Conservation (phyloP, 35 echinoderm and acorn worm species). For the Patiria miniata region DNA sequence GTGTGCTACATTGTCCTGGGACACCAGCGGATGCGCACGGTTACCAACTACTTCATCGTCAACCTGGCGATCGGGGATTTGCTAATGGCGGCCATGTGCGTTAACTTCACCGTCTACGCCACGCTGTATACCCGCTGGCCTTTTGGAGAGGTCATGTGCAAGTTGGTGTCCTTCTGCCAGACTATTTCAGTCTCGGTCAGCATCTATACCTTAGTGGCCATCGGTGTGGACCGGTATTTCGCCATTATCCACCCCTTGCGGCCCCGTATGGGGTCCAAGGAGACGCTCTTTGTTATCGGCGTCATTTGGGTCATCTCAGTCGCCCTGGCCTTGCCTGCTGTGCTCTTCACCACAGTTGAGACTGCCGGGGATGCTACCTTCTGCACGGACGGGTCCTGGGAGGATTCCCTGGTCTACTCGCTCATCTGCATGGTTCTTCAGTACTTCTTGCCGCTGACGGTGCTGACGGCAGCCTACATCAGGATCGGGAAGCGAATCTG, state of each 20-base stretch:
- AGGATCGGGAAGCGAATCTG: constrained; percentile 87
- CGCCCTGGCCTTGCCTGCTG: constrained; percentile 68
- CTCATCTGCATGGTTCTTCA: constrained; percentile 67
- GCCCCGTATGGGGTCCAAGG: constrained; percentile 71
- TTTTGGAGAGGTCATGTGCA: constrained; percentile 78
- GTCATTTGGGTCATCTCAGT: constrained; percentile 75
- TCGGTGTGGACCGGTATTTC: constrained; percentile 84
- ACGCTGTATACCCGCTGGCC: constrained; percentile 75
- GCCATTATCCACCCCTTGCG: constrained; percentile 89
- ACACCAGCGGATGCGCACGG: constrained; percentile 89
- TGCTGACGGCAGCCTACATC: constrained; percentile 66
- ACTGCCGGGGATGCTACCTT: constrained; percentile 27
- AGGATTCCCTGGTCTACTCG: constrained; percentile 61
- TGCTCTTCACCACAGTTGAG: constrained; percentile 11
- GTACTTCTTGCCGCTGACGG: constrained; percentile 76
- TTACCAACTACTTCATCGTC: constrained; percentile 98
- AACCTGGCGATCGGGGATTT: constrained; percentile 92
- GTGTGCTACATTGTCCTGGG: constrained; percentile 96
- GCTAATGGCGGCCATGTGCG: constrained; percentile 90
- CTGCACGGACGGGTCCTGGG: constrained; percentile 71
- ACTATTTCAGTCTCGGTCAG: constrained; percentile 92
- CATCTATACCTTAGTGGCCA: constrained; percentile 94
- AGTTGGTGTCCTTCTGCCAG: constrained; percentile 78
- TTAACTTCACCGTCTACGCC: constrained; percentile 85
- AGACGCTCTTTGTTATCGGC: constrained; percentile 64